Evolutionary conservation across 2,113 vertebrate genomes (phyloP).

Genomic region (Lichenostomus cassidix): DNA sequence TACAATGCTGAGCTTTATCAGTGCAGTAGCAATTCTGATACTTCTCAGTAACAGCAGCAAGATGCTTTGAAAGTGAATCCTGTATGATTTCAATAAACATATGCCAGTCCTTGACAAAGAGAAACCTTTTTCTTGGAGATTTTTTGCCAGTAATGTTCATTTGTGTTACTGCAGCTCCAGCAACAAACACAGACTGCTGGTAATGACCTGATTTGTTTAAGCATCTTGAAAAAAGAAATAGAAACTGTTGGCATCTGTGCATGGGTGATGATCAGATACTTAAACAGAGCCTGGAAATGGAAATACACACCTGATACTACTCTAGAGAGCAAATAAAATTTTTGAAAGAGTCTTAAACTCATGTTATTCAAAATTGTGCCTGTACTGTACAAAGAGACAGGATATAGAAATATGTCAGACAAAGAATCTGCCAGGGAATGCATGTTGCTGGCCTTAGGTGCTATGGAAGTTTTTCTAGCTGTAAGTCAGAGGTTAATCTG

Average conservation of each 20-base stretch:
- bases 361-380: neutral
- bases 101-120: neutral
- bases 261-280: neutral
- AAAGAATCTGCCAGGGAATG: neutral
- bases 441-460: neutral
- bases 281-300: neutral
- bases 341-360: neutral
- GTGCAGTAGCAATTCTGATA: neutral
- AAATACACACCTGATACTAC: neutral
- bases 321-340: neutral
- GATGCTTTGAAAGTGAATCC: neutral
- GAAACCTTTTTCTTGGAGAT: neutral
- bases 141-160: neutral
- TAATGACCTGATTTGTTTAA: neutral
- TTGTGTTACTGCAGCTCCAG: neutral
- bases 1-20: neutral
- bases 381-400: neutral
- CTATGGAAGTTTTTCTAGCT: neutral
- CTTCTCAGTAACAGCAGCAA: neutral
- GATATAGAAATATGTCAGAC: neutral
- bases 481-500: neutral
- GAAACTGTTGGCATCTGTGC: neutral
- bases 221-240: conserved; percentile 5
- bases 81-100: neutral
- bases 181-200: neutral